Conservation (phyloP, 2,797 vertebrate species). For the Scolopax rusticola region DNA sequence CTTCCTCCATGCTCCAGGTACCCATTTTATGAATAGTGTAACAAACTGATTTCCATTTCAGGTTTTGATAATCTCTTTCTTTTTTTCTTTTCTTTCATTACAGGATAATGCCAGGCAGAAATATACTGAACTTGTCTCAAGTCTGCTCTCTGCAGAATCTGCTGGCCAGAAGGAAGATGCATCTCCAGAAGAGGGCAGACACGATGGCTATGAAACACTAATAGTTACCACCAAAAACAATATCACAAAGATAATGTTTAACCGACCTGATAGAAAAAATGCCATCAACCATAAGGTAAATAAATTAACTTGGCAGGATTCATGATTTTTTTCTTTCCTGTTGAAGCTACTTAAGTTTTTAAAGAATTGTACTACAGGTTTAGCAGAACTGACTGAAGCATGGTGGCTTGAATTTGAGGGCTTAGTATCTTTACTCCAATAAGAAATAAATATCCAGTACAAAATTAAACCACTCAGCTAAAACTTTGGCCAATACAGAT, state of each 20-base stretch:
- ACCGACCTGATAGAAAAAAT: conserved; percentile 92
- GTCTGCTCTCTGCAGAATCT: conserved; percentile 79
- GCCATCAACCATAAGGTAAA: conserved; percentile 87
- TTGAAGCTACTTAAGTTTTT: neutral
- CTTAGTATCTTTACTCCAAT: neutral
- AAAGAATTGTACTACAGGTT: neutral
- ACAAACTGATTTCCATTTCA: neutral
- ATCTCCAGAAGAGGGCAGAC: conserved; percentile 46
- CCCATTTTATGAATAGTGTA: neutral
- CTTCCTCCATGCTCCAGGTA: too few species aligned
- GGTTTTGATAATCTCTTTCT: neutral
- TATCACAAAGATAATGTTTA: conserved; percentile 92
- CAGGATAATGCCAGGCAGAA: conserved; percentile 89
- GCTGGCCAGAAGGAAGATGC: conserved; percentile 46
- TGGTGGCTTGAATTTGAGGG: neutral
- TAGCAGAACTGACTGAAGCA: neutral
- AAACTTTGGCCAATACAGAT: neutral
- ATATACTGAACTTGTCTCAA: conserved; percentile 88
- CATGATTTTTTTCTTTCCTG: neutral
- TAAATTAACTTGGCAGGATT: neutral
- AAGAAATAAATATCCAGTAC: neutral
- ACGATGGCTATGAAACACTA: conserved; percentile 77
- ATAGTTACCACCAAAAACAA: conserved; percentile 83
- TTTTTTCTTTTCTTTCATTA: neutral
- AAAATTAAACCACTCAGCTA: neutral